These are phyloP conservation scores for Coecobrya sp. DNA, from an alignment of 2,888 invertebrate species.

Conservation along the genomic window DNA sequence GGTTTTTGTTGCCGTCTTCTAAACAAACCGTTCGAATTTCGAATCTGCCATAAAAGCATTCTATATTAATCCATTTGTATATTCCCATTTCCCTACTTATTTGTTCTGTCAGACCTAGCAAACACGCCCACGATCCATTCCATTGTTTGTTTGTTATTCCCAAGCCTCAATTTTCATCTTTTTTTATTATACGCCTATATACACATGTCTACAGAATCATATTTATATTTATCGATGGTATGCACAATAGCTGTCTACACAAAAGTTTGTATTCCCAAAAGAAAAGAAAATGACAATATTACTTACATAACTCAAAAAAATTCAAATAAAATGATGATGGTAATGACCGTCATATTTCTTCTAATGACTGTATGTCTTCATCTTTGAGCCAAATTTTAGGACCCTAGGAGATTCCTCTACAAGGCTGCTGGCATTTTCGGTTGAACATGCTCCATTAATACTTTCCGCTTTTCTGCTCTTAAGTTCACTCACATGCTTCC, in stretches of 20 bases:
- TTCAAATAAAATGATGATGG: slow-evolving; percentile 41
- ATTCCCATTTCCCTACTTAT: slow-evolving; percentile 2
- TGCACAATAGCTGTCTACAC: not conserved
- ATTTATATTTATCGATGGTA: not conserved
- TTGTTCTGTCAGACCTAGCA: slow-evolving; percentile 13
- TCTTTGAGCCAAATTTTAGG: slow-evolving; percentile 53
- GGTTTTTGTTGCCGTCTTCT: not conserved
- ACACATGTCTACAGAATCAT: not conserved
- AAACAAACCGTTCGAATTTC: not conserved
- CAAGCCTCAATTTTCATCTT: not conserved
- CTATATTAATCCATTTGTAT: slow-evolving; percentile 45
- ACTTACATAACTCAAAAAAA: slow-evolving; percentile 27
- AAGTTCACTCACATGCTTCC: slow-evolving; percentile 33
- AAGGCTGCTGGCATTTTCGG: slow-evolving; percentile 69
- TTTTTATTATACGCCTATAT: not conserved
- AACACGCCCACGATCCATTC: slow-evolving; percentile 15
- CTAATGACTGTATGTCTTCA: slow-evolving; percentile 43
- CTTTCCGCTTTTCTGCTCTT: slow-evolving; percentile 51
- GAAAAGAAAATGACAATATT: slow-evolving; percentile 1
- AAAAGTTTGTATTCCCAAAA: not conserved
- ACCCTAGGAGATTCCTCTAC: slow-evolving; percentile 54
- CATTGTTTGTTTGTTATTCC: not conserved
- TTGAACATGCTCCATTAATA: slow-evolving; percentile 74
- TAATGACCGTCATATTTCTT: slow-evolving; percentile 50
- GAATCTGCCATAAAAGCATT: slow-evolving; percentile 35